Base-by-base conservation (phyloP, 1,140 invertebrate species). In the Drosophila sechellia region DNA sequence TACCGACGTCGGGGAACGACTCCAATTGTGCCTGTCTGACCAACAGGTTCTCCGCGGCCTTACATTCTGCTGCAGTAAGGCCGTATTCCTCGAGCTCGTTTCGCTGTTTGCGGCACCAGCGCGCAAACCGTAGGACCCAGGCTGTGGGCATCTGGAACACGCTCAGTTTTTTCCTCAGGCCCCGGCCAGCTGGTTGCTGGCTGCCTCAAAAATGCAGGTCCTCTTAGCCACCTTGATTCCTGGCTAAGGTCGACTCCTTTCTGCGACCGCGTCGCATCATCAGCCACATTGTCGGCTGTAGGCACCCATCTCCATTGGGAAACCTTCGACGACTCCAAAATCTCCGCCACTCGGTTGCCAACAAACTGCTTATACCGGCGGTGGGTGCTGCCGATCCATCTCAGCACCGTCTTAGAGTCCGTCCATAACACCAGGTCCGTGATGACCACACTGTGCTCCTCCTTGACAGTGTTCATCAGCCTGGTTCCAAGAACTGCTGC, bases 401-500 rank as follows among this genome's bases (percentile, higher is more conserved):
- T n/a, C n/a, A 42, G 40, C 40, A n/a, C n/a, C n/a, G n/a, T n/a
- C n/a, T n/a, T n/a, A n/a, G n/a, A n/a, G n/a, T n/a, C n/a, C n/a
- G n/a, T n/a, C n/a, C n/a, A 42, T 42, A 42, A n/a, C 15, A 42
- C 40, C 2, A 17, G 15, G 8, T 42, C 40, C 15, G 15, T 27
- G 15, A 54, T 25, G 5, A 1, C 50, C 27, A 59, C 17, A 25
- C 31, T 22, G 45, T 61, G 69, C 13, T 17, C 40, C 10, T 31
- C 2, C 22, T 34, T 56, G 20, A 56, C 43, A 13, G 45, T 35
- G 25, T 54, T 25, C n/a, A 77, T 74, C 11, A 93, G 10, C 27
- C 87, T 69, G 2, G 71, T 75, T 6, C 81, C 91, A 17, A 93
- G 50, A 0, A 93, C 50, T 1, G 93, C 93, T 8, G 91, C 93